Evolutionary conservation across 2,797 vertebrate genomes (phyloP).

Genomic region (Gymnodraco acuticeps): DNA sequence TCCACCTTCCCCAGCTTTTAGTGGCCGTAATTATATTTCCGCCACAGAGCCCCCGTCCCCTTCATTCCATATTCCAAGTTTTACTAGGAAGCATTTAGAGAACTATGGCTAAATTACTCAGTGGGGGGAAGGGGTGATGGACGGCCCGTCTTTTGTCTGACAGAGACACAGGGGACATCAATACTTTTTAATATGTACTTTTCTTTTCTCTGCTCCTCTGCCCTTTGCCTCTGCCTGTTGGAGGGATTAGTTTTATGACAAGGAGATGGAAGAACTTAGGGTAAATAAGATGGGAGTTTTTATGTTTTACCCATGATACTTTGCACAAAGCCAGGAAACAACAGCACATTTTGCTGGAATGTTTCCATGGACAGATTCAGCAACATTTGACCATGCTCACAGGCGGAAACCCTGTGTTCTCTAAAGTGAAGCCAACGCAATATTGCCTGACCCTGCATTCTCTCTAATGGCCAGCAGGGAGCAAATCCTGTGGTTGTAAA

Average conservation of each 20-base stretch:
- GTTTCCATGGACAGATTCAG: constrained; percentile 1
- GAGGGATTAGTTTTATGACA: constrained; percentile 70
- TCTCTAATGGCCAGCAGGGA: no score
- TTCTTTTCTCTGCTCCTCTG: constrained; percentile 74
- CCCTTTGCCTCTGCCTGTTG: constrained; percentile 75
- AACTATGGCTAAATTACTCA: constrained; percentile 89
- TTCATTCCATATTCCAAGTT: constrained; percentile 97
- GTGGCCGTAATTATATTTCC: constrained; percentile 98
- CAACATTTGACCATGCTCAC: not conserved
- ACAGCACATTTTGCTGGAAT: constrained; percentile 3
- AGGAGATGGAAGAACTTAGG: constrained; percentile 47
- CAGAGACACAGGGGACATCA: constrained; percentile 76
- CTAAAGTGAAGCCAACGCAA: no score
- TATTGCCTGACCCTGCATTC: no score
- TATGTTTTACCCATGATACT: not conserved
- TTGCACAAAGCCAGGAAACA: not conserved
- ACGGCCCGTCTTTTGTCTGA: constrained; percentile 78
- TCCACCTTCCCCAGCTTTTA: constrained; percentile 94
- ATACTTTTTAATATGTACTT: constrained; percentile 79
- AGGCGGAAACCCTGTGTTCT: no score
- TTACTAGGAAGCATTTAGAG: constrained; percentile 93
- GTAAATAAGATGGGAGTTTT: constrained; percentile 30
- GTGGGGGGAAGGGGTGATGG: constrained; percentile 88
- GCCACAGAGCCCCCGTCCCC: constrained; percentile 92
- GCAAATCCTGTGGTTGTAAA: no score